Evolutionary conservation across 1,140 invertebrate genomes (phyloP).

Genomic region (Papilio polyxenes): DNA sequence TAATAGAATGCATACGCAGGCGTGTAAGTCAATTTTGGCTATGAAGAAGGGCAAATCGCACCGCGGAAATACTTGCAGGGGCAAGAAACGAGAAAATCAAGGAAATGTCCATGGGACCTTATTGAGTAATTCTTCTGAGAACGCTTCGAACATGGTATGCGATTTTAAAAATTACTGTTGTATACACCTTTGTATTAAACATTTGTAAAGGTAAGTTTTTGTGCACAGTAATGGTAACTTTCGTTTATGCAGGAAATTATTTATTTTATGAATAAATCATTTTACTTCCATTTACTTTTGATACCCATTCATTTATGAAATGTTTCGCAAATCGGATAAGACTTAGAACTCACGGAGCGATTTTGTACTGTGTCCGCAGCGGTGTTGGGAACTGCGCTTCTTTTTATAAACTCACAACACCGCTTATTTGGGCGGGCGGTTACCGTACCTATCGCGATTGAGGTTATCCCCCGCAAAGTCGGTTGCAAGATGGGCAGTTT

Average conservation of each 20-base stretch:
- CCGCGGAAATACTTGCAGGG: slow-evolving; percentile 34
- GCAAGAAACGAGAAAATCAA: slow-evolving; percentile 46
- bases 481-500: too few relatives aligned
- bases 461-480: too few relatives aligned
- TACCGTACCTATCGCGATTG: too few relatives aligned
- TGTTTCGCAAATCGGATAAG: neutral
- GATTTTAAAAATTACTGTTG: slow-evolving; percentile 21
- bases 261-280: neutral
- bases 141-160: slow-evolving; percentile 55
- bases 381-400: too few relatives aligned
- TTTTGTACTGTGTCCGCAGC: too few relatives aligned
- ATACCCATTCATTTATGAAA: neutral
- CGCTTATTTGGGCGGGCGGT: too few relatives aligned
- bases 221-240: neutral
- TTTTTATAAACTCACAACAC: too few relatives aligned
- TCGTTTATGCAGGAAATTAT: neutral
- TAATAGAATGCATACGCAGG: slow-evolving; percentile 45
- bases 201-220: neutral
- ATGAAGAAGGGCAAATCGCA: slow-evolving; percentile 45
- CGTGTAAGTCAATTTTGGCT: slow-evolving; percentile 57
- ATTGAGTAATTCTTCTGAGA: slow-evolving; percentile 46
- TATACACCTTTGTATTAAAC: neutral
- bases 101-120: slow-evolving; percentile 38
- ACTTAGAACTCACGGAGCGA: too few relatives aligned
- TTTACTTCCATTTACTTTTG: neutral